Base-by-base conservation (phyloP, 1,140 invertebrate species). In the Pteromalus puparum region DNA sequence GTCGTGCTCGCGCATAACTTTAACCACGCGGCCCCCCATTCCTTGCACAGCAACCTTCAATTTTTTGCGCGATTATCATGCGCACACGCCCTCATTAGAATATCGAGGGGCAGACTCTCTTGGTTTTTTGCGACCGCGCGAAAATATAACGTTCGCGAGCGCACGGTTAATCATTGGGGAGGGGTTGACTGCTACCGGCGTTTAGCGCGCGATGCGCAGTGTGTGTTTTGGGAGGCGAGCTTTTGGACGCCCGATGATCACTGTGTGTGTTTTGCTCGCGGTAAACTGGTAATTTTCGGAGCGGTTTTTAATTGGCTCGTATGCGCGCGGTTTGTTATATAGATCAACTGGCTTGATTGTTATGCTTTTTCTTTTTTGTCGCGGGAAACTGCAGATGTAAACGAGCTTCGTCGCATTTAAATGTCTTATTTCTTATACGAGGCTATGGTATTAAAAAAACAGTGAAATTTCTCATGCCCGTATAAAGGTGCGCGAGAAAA, bases 1-100 rank as follows among this genome's bases (percentile, higher is more conserved):
- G 65, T 42, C 87, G 87, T 88, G 78, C 73, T 65, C 72, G 72
- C 75, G 85, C 81, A 87, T 89, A 88, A 89, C 3, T 77, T 75
- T 18, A 38, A n/a, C 53, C 6, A n/a, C n/a, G n/a, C n/a, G n/a
- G n/a, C 18, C 15, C 53, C 18, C 21, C 6, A n/a, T 12, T 18
- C 42, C 7, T 42, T 18, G 72, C n/a, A n/a, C n/a, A 75, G 70
- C 42, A 85, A 34, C 82, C 53, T 34, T 26, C 46, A 82, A 82
- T 73, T 79, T 46, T 26, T 76, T 81, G 21, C 61, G 42, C 61
- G 42, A 48, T 76, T 48, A 76, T 28, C 18, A 48, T 30, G 28
- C 26, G 67, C 42, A 30, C 68, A 46, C 67, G 79, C n/a, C 10
- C 42, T 81, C 67, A 81, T 87, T 85, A 86, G 85, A 85, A 85